Conservation (phyloP, 1,140 invertebrate genomes). For the Holcopasites calliopsidis region DNA sequence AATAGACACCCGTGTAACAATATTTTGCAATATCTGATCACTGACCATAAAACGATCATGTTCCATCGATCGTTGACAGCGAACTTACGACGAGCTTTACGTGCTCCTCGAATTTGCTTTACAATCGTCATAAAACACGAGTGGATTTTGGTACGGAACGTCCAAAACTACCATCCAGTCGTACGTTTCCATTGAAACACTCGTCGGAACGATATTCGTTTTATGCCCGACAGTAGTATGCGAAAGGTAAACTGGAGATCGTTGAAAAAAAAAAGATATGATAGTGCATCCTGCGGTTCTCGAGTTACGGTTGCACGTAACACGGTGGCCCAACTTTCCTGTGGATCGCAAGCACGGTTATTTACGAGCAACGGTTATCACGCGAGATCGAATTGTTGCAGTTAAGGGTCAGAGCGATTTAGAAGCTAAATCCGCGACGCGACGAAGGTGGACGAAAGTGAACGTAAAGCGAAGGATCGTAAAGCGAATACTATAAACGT, state of each 20-base stretch:
- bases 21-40: no score
- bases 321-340: neutral
- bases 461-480: constrained; percentile 7
- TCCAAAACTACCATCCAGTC: neutral
- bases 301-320: no score
- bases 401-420: no score
- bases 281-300: no score
- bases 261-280: no score
- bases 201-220: neutral
- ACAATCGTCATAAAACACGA: constrained; percentile 1
- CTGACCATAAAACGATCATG: no score
- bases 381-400: neutral
- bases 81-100: neutral
- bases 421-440: neutral
- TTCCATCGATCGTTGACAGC: neutral
- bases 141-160: neutral
- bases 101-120: neutral
- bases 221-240: neutral
- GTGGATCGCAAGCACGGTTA: no score
- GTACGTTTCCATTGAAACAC: neutral
- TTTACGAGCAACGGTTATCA: neutral
- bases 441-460: neutral
- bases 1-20: no score
- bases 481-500: constrained; percentile 33
- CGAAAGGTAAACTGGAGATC: neutral